Base-by-base conservation (phyloP, 2,113 vertebrate genomes). In the Ivindomyrus marchei region DNA sequence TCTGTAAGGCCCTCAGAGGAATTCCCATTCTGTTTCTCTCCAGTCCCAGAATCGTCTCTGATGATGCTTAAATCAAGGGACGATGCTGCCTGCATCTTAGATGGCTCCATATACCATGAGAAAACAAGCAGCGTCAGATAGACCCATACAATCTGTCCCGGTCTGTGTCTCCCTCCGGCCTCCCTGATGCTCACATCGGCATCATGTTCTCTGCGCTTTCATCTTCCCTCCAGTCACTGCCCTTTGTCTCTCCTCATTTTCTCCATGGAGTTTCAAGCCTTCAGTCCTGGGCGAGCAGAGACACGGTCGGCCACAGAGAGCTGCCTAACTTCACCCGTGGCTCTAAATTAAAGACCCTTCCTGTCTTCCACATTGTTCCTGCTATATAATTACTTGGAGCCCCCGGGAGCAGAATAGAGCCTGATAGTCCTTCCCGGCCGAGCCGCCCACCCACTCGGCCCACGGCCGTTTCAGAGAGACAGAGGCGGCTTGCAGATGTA, bases 361-460 rank as follows among this genome's bases (percentile, higher is more conserved):
- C 50, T 62, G 70, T 45, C 77, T 85, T 88, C 85, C 47, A 53
- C 31, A 89, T 62, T 88, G 90, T 89, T 39, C 84, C 89, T 88
- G 90, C 66, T 88, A 80, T 47, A 87, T 87, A 52, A 52, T 87
- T 87, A 52, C 47, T 39, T 31, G 11, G n/a, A 53, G n/a, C n/a
- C 85, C n/a, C 85, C 45, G 11, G 45, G 24, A 53, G 85, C 27
- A 47, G 27, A 87, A 87, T 87, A 53, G 13, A 13, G 49, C 49
- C 15, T 15, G n/a, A 24, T 85, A 52, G 13, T 50, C 85, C 94
- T 92, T 91, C 2, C 93, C 94, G 94, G 93, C 46, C 39, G 87
- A 94, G 94, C 90, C 56, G 89, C 91, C 92, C 91, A 89, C 92
- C 93, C 93, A 95, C 91, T 46, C 31, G 3, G 39, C 17, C 19